A percentile compares a stretch with the other conserved stretches of the same genome.
These are phyloP conservation scores for Anniella stebbinsi DNA, from an alignment of 2,797 vertebrate genomes.

Conservation along the genomic window DNA sequence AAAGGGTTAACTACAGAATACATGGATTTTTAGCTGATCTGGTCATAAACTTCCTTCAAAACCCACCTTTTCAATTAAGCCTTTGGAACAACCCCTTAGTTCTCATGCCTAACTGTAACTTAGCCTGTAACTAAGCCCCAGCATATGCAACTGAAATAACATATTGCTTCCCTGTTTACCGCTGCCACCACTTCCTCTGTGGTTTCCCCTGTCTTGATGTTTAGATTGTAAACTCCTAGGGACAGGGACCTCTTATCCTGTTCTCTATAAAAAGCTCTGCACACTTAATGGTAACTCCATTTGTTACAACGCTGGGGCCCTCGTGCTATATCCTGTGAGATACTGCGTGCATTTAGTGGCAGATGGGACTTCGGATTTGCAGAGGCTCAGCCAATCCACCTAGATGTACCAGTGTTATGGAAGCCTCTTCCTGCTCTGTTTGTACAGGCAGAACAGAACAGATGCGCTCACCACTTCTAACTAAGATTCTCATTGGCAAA, in stretches of 20 bases:
- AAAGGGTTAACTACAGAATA: not conserved
- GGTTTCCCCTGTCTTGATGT: too few relatives aligned
- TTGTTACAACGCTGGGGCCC: not conserved
- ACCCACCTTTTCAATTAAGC: not conserved
- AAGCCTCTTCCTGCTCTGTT: not conserved
- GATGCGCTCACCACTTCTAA: not conserved
- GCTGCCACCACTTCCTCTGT: not conserved
- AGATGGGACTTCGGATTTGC: not conserved
- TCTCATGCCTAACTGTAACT: not conserved
- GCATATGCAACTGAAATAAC: not conserved
- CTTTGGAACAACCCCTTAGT: not conserved
- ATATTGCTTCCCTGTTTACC: not conserved
- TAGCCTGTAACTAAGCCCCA: not conserved
- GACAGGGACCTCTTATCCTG: not conserved
- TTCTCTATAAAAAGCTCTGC: not conserved
- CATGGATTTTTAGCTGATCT: not conserved
- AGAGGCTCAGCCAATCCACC: not conserved
- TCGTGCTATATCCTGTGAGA: not conserved
- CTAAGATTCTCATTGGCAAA: not conserved
- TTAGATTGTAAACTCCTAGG: not conserved
- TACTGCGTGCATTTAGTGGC: not conserved
- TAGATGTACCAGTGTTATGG: not conserved
- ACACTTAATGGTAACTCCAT: not conserved
- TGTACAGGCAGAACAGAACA: not conserved
- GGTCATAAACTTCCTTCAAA: not conserved